A percentile compares a stretch with the other conserved stretches of the same genome.
Evolutionary conservation across 2,888 invertebrate genomes (phyloP).

Genomic region (Neoscelio sp.): DNA sequence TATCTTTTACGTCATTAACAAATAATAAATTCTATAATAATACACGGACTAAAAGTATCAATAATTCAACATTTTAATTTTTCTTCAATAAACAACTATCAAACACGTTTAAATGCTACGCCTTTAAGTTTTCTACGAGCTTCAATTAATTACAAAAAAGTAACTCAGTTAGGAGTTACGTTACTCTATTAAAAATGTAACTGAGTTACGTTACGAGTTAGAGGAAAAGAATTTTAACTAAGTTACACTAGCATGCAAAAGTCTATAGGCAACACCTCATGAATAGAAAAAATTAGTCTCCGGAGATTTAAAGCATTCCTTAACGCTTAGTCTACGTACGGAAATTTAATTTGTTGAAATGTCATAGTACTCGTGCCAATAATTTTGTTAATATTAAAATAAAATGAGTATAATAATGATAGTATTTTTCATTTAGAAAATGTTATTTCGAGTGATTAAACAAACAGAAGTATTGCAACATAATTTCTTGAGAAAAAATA

Average conservation of each 20-base stretch:
- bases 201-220: slow-evolving; percentile 7
- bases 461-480: neutral
- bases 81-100: neutral
- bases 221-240: slow-evolving; percentile 15
- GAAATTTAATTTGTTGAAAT: too few relatives aligned
- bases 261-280: neutral
- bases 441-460: neutral
- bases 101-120: neutral
- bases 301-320: neutral
- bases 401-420: too few relatives aligned
- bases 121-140: neutral
- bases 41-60: too few relatives aligned
- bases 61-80: too few relatives aligned
- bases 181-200: slow-evolving; percentile 26
- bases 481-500: too few relatives aligned
- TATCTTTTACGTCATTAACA: too few relatives aligned
- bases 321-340: neutral
- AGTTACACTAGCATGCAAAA: slow-evolving; percentile 8
- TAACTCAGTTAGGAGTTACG: slow-evolving; percentile 28
- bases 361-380: too few relatives aligned
- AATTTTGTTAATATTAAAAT: too few relatives aligned
- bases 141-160: slow-evolving; percentile 18
- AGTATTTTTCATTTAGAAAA: neutral
- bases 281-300: neutral
- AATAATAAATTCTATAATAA: too few relatives aligned